A percentile compares a stretch with the other conserved stretches of the same genome.
Evolutionary conservation across 2,888 invertebrate species (phyloP).

Genomic region (Drosophila testacea): DNA sequence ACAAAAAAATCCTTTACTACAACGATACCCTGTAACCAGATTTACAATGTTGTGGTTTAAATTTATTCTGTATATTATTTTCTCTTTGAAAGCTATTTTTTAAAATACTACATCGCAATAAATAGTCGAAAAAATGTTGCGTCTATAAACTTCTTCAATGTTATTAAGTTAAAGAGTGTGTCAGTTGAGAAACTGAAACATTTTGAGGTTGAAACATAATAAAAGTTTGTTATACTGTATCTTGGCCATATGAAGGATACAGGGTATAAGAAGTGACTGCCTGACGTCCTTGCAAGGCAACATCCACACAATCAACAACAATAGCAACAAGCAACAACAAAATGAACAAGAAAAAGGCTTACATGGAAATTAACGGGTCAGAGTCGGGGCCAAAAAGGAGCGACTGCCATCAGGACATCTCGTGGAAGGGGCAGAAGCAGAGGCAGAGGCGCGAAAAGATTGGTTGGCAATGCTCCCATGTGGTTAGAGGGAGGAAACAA

Average conservation of each 20-base stretch:
- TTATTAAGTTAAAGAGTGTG: too few relatives aligned
- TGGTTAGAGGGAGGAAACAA: constrained; percentile 26
- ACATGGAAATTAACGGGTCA: constrained; percentile 59
- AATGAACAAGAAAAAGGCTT: constrained; percentile 64
- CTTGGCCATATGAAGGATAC: not conserved
- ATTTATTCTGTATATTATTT: not conserved
- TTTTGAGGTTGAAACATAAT: too few relatives aligned
- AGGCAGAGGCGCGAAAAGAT: constrained; percentile 5
- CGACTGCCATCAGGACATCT: not conserved
- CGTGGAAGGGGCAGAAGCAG: not conserved
- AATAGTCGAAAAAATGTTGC: not conserved
- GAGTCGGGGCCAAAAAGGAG: not conserved
- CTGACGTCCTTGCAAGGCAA: constrained; percentile 25
- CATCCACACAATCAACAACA: constrained; percentile 23
- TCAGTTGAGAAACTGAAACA: too few relatives aligned
- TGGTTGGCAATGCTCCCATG: constrained; percentile 58
- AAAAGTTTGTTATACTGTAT: too few relatives aligned
- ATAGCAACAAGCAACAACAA: constrained; percentile 38
- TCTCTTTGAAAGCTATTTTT: not conserved
- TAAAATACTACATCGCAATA: too few relatives aligned
- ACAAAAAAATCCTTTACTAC: not conserved
- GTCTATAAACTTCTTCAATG: too few relatives aligned
- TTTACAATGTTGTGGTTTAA: not conserved
- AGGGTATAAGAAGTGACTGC: constrained; percentile 18
- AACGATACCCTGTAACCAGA: not conserved